Base-by-base conservation (phyloP, 2,113 vertebrate genomes). In the Mirounga angustirostris region DNA sequence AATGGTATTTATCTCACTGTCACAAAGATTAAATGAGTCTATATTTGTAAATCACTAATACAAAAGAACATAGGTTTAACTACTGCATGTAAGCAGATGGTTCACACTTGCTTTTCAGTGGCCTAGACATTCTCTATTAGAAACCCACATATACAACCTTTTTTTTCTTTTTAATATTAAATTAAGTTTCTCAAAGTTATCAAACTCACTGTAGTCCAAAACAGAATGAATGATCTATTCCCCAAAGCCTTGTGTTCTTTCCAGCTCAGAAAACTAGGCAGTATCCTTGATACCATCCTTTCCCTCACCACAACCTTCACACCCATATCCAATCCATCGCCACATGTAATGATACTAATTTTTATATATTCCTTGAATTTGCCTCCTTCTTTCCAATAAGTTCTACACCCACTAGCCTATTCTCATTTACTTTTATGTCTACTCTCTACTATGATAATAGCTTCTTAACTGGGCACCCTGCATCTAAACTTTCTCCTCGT, bases 1-100 rank as follows among this genome's bases (percentile, higher is more conserved):
- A 59, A 65, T 67, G 19, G 9, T 71, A 24, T 26, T 56, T 91
- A 61, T 36, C 19, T 93, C 13, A 65, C 2, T 54, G 21, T 46
- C 24, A 82, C 13, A 91, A 83, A 46, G 9, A 83, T 36, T 52
- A 74, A 94, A 63, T 85, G 13, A 74, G 13, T 61, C 8, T 10
- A 30, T 76, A 84, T 81, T 43, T 92, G 30, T 63, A 93, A 96
- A 61, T n/a, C 73, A 76, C 28, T 81, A 89, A 88, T 56, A 63
- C 1, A 52, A 33, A 40, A 59, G 11, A 95, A 26, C 2, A 84
- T 22, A 71, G n/a, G 2, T 89, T 91, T 56, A 88, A 36, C 46
- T 67, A 93, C 2, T 6, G 4, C 16, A 59, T 43, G 13, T 43
- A 71, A 86, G 24, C 69, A 43, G 16, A 22, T 59, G 22, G 16